These are phyloP conservation scores for Drosophila orena DNA, from an alignment of 1,140 invertebrate species.

Conservation along the genomic window DNA sequence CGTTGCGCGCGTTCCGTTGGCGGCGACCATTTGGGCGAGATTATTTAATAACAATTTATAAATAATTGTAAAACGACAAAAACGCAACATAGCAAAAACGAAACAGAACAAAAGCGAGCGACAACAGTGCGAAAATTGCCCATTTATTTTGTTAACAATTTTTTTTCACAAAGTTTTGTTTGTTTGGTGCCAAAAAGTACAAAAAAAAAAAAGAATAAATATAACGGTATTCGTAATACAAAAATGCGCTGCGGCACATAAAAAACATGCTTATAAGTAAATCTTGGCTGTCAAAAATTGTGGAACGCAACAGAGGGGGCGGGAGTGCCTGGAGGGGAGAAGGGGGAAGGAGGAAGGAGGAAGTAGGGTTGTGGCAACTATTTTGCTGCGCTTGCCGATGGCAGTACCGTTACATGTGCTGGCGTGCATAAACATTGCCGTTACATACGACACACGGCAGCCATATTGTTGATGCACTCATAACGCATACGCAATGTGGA, in stretches of 20 bases:
- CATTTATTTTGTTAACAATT: conserved; percentile 8
- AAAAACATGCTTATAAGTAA: conserved; percentile 39
- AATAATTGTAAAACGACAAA: conserved; percentile 45
- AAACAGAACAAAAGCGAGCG: conserved; percentile 1
- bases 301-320: background rate
- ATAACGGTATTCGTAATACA: conserved; percentile 6
- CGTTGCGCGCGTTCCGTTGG: conserved; percentile 66
- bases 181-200: conserved; percentile 37
- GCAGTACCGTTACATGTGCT: conserved; percentile 44
- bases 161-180: conserved; percentile 28
- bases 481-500: conserved; percentile 40
- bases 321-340: background rate
- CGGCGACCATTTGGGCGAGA: conserved; percentile 58
- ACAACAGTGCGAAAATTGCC: conserved; percentile 18
- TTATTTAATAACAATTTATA: conserved; percentile 48
- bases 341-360: no score
- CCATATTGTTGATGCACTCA: conserved; percentile 30
- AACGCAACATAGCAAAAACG: conserved; percentile 5
- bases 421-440: conserved; percentile 38
- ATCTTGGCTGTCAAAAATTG: conserved; percentile 35
- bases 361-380: conserved; percentile 27
- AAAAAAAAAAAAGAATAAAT: background rate
- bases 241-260: conserved; percentile 29
- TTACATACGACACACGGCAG: conserved; percentile 31
- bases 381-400: conserved; percentile 26